Conservation (phyloP, 2,888 invertebrate species). For the Eubasilissa splendida region DNA sequence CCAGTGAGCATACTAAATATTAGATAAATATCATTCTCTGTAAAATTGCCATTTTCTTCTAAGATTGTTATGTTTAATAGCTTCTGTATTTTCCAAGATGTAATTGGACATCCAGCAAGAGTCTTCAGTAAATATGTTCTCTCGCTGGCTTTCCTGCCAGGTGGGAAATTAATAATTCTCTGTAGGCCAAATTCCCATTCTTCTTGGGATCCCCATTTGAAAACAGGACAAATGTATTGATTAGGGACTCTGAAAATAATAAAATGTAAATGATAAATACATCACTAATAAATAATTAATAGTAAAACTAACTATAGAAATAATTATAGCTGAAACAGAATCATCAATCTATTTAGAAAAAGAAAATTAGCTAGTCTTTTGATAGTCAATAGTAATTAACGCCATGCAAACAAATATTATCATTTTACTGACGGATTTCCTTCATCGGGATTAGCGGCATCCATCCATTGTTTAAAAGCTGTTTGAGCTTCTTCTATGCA, state of each 20-base stretch:
- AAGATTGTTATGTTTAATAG: constrained; percentile 80
- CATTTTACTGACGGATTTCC: constrained; percentile 81
- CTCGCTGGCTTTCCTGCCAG: constrained; percentile 80
- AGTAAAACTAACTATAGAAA: too few relatives aligned
- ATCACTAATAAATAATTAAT: too few relatives aligned
- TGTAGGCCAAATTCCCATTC: constrained; percentile 90
- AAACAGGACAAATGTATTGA: constrained; percentile 85
- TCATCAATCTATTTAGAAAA: too few relatives aligned
- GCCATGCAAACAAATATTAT: not conserved
- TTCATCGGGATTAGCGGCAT: constrained; percentile 80
- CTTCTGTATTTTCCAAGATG: constrained; percentile 78
- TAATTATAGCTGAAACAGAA: too few relatives aligned
- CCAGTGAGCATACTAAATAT: constrained; percentile 84
- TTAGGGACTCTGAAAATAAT: constrained; percentile 76
- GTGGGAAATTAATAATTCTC: constrained; percentile 82
- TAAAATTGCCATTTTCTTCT: constrained; percentile 80
- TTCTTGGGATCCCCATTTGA: constrained; percentile 84
- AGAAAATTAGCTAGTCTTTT: too few relatives aligned
- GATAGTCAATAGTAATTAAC: too few relatives aligned
- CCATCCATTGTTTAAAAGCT: constrained; percentile 84
- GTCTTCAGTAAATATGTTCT: constrained; percentile 85
- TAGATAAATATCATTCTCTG: constrained; percentile 82
- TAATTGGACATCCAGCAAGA: constrained; percentile 84
- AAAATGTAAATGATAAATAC: not conserved
- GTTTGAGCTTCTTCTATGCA: constrained; percentile 84